Percentiles rank a stretch among this genome's conserved stretches.
These are phyloP conservation scores for Matsumyia berberina DNA, from an alignment of 2,888 invertebrate species.

Conservation along the genomic window DNA sequence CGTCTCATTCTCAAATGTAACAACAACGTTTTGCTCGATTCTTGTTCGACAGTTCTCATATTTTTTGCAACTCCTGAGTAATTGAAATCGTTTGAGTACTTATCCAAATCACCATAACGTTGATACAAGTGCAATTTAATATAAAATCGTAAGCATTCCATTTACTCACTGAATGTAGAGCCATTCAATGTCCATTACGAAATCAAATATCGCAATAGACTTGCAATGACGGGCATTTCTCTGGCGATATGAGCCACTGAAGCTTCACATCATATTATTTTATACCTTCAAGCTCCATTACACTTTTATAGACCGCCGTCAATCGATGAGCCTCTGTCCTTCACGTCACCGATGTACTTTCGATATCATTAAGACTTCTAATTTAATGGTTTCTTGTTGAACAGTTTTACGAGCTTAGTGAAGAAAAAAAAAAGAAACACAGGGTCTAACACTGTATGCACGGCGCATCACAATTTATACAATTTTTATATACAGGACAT, in stretches of 20 bases:
- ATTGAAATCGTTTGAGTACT: neutral
- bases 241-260: neutral
- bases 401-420: constrained; percentile 55
- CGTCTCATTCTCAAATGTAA: no score
- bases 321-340: neutral
- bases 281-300: constrained; percentile 64
- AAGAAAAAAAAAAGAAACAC: constrained; percentile 2
- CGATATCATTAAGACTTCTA: constrained; percentile 52
- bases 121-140: constrained; percentile 23
- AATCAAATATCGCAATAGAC: constrained; percentile 41
- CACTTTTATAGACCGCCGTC: constrained; percentile 43
- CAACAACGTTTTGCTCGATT: no score
- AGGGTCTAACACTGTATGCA: constrained; percentile 5
- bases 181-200: constrained; percentile 40
- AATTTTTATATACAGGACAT: constrained; percentile 16
- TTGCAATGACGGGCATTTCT: constrained; percentile 6
- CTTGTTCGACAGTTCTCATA: no score
- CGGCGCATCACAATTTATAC: constrained; percentile 8
- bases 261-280: constrained; percentile 47
- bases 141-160: constrained; percentile 21
- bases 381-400: constrained; percentile 65
- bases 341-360: constrained; percentile 20
- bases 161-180: neutral
- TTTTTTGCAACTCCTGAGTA: no score
- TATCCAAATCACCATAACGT: constrained; percentile 20